Evolutionary conservation across 2,113 vertebrate species (phyloP).

Genomic region (Tragulus kanchil): DNA sequence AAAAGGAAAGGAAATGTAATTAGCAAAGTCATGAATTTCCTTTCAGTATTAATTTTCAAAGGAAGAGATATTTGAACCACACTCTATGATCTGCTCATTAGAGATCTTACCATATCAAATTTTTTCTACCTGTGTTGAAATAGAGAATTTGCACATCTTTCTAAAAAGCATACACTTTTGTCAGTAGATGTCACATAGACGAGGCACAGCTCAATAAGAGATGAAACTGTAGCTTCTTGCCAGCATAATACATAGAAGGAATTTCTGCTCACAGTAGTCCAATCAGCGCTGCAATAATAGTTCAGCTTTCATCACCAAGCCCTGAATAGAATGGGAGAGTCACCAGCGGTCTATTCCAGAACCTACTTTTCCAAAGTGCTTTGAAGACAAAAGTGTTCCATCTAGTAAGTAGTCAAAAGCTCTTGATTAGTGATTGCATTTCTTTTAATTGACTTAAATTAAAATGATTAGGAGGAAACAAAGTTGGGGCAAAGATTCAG

Average conservation of each 20-base stretch:
- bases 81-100: neutral
- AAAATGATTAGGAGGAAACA: neutral
- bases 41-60: slow-evolving; percentile 54
- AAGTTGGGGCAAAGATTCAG: neutral
- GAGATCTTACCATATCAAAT: neutral
- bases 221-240: neutral
- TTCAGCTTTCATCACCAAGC: neutral
- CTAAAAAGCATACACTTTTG: neutral
- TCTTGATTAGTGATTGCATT: slow-evolving; percentile 11
- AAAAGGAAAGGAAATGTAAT: slow-evolving; percentile 26
- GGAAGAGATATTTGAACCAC: neutral
- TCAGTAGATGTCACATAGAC: neutral
- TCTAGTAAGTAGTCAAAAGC: neutral
- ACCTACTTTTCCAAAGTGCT: slow-evolving; percentile 16
- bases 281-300: neutral
- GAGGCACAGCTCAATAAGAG: neutral
- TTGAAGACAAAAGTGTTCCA: slow-evolving; percentile 20
- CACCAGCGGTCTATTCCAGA: neutral
- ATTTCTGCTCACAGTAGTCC: neutral
- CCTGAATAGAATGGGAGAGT: neutral
- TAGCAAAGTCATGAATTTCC: slow-evolving; percentile 4
- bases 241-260: neutral
- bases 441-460: slow-evolving; percentile 51
- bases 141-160: neutral
- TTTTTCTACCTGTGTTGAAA: neutral